Base-by-base conservation (phyloP, 2,888 invertebrate species). In the Aspidapion aeneum region DNA sequence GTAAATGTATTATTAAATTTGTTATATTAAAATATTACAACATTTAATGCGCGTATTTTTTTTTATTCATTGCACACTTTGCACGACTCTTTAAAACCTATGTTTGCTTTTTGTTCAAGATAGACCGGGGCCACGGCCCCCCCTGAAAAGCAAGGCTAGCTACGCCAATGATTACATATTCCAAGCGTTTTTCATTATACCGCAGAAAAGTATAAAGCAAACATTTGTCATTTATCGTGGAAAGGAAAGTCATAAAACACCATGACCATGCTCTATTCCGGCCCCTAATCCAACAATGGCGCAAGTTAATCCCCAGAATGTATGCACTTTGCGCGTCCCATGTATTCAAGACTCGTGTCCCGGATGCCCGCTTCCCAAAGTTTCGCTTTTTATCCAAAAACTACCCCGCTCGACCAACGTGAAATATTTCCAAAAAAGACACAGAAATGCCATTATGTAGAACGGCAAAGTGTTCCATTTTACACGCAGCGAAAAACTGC, bases 291-390 rank as follows among this genome's bases (percentile, higher is more conserved):
- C 57, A 63, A 69, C 69, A 71, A 71, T 70, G 69, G 67, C 67
- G 64, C 66, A 66, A 67, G 66, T 66, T 72, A 72, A 72, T 72
- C 72, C 72, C 57, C 62, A 54, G 66, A 72, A 70, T 69, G 72
- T 71, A 72, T 72, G 71, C 71, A 70, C 65, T 71, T 69, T 65
- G 63, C 57, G 61, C 64, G 65, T 64, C 59, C 63, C 60, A 63
- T 62, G 52, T 63, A 59, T 62, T 66, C 63, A 63, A 57, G 58
- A 51, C 54, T 48, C 66, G 66, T 63, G 62, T 63, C 12, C 35
- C 12, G n/a, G n/a, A 48, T 56, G 57, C 52, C 57, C 57, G 60
- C 61, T 55, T 62, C 60, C 61, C 49, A 54, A 54, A 49, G 63
- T 62, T 62, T 62, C 62, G 61, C 60, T 62, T 61, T 63, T 64